These are phyloP conservation scores for Drosophila tripunctata DNA, from an alignment of 2,888 invertebrate genomes.

Conservation along the genomic window DNA sequence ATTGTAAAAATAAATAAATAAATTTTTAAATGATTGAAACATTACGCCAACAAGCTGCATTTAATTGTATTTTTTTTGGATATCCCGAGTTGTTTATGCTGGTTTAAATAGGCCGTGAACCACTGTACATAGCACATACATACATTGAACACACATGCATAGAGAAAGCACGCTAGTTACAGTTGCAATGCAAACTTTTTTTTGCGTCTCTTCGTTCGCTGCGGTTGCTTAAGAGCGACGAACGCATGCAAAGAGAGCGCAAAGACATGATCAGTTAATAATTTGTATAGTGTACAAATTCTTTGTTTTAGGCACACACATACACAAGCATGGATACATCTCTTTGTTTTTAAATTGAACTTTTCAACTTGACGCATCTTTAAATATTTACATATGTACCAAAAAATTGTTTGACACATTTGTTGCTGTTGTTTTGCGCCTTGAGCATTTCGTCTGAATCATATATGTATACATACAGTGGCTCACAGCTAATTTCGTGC, in stretches of 20 bases:
- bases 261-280: slow-evolving; percentile 31
- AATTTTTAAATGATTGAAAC: too few relatives aligned
- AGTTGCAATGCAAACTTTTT: slow-evolving; percentile 48
- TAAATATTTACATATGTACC: slow-evolving; percentile 46
- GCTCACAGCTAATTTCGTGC: too few relatives aligned
- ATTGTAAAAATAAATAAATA: too few relatives aligned
- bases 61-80: too few relatives aligned
- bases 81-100: too few relatives aligned
- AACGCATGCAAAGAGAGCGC: slow-evolving; percentile 9
- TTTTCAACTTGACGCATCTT: slow-evolving; percentile 41
- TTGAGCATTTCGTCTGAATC: too few relatives aligned
- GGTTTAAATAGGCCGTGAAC: too few relatives aligned
- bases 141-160: slow-evolving; percentile 1
- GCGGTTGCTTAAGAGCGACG: slow-evolving; percentile 9
- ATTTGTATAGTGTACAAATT: slow-evolving; percentile 29
- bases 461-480: too few relatives aligned
- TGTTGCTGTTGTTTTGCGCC: background rate
- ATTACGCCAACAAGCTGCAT: too few relatives aligned
- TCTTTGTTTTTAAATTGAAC: background rate
- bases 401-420: slow-evolving; percentile 19
- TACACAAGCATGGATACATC: background rate
- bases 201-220: background rate
- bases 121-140: too few relatives aligned
- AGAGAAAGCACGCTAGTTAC: slow-evolving; percentile 71
- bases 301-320: slow-evolving; percentile 1